Evolutionary conservation across 2,888 invertebrate species (phyloP).

Genomic region (Mesorhabditis spiculigera): DNA sequence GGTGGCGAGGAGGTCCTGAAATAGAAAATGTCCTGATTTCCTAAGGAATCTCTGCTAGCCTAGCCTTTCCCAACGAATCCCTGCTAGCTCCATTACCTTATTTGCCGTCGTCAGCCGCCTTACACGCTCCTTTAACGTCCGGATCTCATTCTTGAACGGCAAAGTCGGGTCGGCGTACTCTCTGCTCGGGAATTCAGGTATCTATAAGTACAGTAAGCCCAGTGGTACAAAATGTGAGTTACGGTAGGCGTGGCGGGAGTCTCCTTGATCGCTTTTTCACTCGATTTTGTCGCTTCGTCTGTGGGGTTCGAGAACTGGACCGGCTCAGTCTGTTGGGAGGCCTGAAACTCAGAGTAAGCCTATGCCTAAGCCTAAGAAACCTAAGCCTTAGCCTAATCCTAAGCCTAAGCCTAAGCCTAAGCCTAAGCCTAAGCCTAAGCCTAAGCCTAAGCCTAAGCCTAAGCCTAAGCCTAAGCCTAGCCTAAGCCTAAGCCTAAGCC

Average conservation of each 20-base stretch:
- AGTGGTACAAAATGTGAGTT: too few relatives aligned
- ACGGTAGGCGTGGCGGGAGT: too few relatives aligned
- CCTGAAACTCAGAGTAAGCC: neutral
- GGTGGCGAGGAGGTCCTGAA: constrained; percentile 24
- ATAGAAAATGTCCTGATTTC: neutral
- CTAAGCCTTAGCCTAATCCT: too few relatives aligned
- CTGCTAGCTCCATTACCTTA: constrained; percentile 13
- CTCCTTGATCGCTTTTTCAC: too few relatives aligned
- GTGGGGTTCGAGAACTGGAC: neutral
- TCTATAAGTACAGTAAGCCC: too few relatives aligned
- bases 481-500: too few relatives aligned
- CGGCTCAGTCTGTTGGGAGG: neutral
- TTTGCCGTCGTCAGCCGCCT: constrained; percentile 23
- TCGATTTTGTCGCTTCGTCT: neutral
- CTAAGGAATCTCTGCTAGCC: neutral
- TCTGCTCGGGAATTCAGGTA: neutral
- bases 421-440: too few relatives aligned
- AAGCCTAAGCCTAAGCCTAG: too few relatives aligned
- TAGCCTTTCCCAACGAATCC: neutral
- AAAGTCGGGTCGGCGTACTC: constrained; percentile 6
- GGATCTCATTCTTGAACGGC: constrained; percentile 25
- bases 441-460: too few relatives aligned
- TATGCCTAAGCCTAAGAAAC: too few relatives aligned
- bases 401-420: too few relatives aligned
- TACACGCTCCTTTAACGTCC: constrained; percentile 22